Percentiles rank a stretch among this genome's conserved stretches.
phyloP scores from a whole-genome alignment of 2,888 invertebrate genomes.

The Thecocarcelia acutangulata region DNA sequence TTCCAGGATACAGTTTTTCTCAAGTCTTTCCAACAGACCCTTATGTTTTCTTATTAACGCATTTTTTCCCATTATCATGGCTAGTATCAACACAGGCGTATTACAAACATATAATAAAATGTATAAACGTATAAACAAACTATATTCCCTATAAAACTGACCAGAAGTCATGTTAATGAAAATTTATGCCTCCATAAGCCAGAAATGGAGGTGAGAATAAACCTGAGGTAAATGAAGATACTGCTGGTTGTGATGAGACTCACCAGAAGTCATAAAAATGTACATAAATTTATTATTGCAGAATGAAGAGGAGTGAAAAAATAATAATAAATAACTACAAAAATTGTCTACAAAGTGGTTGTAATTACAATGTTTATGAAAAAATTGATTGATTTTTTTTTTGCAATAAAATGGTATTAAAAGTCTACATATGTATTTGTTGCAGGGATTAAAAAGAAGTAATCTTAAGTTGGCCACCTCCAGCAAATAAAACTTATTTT shows the following conservation, averaged over 20 bases:
- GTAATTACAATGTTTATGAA: slow-evolving; percentile 46
- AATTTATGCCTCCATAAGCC: slow-evolving; percentile 30
- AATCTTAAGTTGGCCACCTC: not conserved
- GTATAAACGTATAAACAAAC: slow-evolving; percentile 1
- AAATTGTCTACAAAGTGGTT: slow-evolving; percentile 15
- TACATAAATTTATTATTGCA: slow-evolving; percentile 35
- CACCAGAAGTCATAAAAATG: slow-evolving; percentile 23
- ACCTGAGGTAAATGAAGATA: slow-evolving; percentile 1
- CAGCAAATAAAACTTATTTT: no score
- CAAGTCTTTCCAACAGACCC: no score
- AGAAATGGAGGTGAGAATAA: not conserved
- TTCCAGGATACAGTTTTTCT: no score
- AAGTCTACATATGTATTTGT: slow-evolving; percentile 5
- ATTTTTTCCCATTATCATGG: not conserved
- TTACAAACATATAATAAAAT: not conserved
- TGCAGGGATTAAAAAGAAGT: slow-evolving; percentile 9
- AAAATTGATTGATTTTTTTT: slow-evolving; percentile 57
- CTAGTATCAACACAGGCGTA: slow-evolving; percentile 22
- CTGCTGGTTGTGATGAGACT: not conserved
- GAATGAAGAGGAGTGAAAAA: not conserved
- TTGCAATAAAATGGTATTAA: slow-evolving; percentile 9
- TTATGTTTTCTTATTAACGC: no score
- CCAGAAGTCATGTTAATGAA: slow-evolving; percentile 55
- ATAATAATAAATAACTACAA: not conserved
- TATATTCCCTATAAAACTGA: slow-evolving; percentile 39